Evolutionary conservation across 2,888 invertebrate genomes (phyloP).

Genomic region (Thereva nobilitata): DNA sequence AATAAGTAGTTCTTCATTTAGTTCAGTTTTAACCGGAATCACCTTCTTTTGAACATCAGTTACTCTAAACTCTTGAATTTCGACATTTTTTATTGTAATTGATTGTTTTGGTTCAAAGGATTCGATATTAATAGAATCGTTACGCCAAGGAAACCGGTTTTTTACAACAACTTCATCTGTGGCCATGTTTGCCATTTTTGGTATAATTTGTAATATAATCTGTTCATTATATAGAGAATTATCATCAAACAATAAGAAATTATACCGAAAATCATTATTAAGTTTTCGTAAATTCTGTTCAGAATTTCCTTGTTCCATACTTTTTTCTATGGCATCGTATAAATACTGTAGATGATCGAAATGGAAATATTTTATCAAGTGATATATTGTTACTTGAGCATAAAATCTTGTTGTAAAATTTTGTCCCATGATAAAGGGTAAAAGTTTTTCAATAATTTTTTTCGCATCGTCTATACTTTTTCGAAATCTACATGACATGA

Average conservation of each 20-base stretch:
- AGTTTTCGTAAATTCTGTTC: slow-evolving; percentile 40
- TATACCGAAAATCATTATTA: slow-evolving; percentile 46
- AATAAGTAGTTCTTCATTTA: background rate
- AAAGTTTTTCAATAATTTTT: slow-evolving; percentile 54
- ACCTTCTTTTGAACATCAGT: slow-evolving; percentile 78
- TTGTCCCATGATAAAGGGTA: slow-evolving; percentile 80
- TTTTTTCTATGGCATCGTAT: slow-evolving; percentile 40
- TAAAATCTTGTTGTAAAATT: slow-evolving; percentile 78
- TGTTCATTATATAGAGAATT: slow-evolving; percentile 46
- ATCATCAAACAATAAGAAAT: slow-evolving; percentile 25
- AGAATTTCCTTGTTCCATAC: slow-evolving; percentile 41
- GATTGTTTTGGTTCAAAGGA: background rate
- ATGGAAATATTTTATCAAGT: slow-evolving; percentile 44
- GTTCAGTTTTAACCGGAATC: slow-evolving; percentile 60
- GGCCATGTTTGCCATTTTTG: slow-evolving; percentile 61
- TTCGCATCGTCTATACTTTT: slow-evolving; percentile 6
- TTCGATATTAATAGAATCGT: slow-evolving; percentile 17
- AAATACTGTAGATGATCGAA: slow-evolving; percentile 38
- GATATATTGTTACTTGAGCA: slow-evolving; percentile 63
- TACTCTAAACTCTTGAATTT: slow-evolving; percentile 17
- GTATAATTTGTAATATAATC: slow-evolving; percentile 64
- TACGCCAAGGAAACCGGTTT: slow-evolving; percentile 52
- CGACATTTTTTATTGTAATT: background rate
- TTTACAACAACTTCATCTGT: slow-evolving; percentile 59
- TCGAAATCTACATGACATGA: slow-evolving; percentile 35